These are phyloP conservation scores for Marronus borbonicus DNA, from an alignment of 2,888 invertebrate genomes.

Conservation along the genomic window DNA sequence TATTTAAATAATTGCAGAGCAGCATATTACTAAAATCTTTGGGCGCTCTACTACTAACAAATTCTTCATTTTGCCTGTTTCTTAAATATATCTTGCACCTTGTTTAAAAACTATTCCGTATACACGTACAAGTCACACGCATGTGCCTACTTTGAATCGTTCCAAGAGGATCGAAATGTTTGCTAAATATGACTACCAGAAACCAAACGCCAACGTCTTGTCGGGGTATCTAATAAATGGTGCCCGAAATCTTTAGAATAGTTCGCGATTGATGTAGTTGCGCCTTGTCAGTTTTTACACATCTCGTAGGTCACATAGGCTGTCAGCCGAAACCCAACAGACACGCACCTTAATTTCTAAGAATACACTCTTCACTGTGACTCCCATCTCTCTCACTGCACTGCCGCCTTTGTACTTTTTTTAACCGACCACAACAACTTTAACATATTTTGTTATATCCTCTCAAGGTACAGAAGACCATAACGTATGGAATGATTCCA, in stretches of 20 bases:
- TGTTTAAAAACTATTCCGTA: too few relatives aligned
- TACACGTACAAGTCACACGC: too few relatives aligned
- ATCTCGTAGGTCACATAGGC: constrained; percentile 34
- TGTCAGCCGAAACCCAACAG: constrained; percentile 31
- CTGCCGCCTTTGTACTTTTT: constrained; percentile 43
- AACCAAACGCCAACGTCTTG: neutral
- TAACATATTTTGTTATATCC: constrained; percentile 29
- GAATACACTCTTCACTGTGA: constrained; percentile 31
- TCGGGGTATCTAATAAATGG: constrained; percentile 10
- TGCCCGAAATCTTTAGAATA: constrained; percentile 25
- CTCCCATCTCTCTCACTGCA: constrained; percentile 20
- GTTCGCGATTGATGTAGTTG: constrained; percentile 7
- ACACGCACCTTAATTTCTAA: constrained; percentile 45
- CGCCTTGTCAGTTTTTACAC: constrained; percentile 23
- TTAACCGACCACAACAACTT: constrained; percentile 36
- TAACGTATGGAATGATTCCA: constrained; percentile 8
- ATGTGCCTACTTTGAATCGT: neutral
- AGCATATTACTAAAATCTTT: too few relatives aligned
- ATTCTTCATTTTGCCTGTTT: too few relatives aligned
- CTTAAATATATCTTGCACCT: too few relatives aligned
- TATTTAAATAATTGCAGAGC: too few relatives aligned
- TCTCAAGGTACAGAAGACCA: neutral
- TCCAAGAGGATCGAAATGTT: neutral
- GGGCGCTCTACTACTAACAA: too few relatives aligned
- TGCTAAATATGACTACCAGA: constrained; percentile 13